Evolutionary conservation across 1,140 invertebrate genomes (phyloP).

Genomic region (Trachymyrmex septentrionalis): DNA sequence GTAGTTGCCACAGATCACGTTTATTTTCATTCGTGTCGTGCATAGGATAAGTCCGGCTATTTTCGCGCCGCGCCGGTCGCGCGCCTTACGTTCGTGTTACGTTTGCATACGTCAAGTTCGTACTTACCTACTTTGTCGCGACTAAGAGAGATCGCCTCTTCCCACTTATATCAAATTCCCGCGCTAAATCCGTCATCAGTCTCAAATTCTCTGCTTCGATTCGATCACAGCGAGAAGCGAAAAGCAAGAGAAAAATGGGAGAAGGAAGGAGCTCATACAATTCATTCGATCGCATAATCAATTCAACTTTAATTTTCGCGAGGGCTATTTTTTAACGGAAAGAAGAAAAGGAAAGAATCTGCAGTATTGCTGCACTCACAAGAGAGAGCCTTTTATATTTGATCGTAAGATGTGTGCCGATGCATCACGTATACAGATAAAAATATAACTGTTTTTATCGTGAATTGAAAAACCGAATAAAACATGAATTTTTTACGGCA

Average conservation of each 20-base stretch:
- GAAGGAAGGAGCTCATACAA: background rate
- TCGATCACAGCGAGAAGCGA: background rate
- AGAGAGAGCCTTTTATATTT: background rate
- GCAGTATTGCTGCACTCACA: background rate
- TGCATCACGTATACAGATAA: background rate
- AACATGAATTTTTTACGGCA: too few species aligned
- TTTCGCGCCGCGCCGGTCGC: conserved; percentile 74
- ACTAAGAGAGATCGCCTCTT: conserved; percentile 8
- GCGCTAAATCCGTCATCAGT: conserved; percentile 30
- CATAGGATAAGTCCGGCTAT: conserved; percentile 79
- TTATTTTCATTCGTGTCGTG: conserved; percentile 77
- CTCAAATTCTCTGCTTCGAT: conserved; percentile 15
- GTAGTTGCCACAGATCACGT: conserved; percentile 75
- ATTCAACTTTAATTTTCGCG: conserved; percentile 11
- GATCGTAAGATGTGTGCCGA: background rate
- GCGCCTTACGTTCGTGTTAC: conserved; percentile 38
- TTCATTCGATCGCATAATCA: conserved; percentile 18
- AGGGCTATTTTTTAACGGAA: conserved; percentile 2
- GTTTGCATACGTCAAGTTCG: conserved; percentile 66
- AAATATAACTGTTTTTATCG: too few species aligned
- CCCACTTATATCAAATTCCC: conserved; percentile 46
- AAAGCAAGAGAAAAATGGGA: background rate
- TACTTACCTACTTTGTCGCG: conserved; percentile 48
- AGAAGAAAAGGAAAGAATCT: background rate
- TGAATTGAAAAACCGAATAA: too few species aligned